Base-by-base conservation (phyloP, 2,888 invertebrate genomes). In the Dioctria linearis region DNA sequence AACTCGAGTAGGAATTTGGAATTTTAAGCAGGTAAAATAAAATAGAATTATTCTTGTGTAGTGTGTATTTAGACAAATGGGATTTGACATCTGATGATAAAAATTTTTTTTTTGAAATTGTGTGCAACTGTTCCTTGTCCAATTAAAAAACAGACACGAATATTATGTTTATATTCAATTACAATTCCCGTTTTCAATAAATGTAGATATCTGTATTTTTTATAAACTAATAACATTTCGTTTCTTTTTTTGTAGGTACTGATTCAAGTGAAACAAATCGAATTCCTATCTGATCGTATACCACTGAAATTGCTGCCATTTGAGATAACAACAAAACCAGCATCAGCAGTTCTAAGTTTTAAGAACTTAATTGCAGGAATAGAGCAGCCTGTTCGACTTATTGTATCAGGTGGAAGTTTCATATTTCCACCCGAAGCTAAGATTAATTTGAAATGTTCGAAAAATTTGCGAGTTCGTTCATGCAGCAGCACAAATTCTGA, bases 341-440 rank as follows among this genome's bases (percentile, higher is more conserved):
- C 89, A 2, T 87, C 91, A 84, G 88, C 90, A 85, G 85, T 92
- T 84, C 87, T 93, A 86, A 89, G 90, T 86, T 85, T 91, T 66
- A 93, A 93, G 83, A 94, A 95, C 84, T 90, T 97, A 66, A 91
- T 97, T 5, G 95, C 96, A 0, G 96, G 96, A 0, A 90, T 96
- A 83, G 93, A 94, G 84, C 96, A 96, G 87, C 91, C 92, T 37
- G 92, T 96, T 90, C 92, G 93, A 84, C 86, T 97, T 78, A 92
- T 93, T 61, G 91, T 97, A 13, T 92, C 93, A 0, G 94, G 95
- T 83, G 96, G 96, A 3, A 96, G 96, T 88, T 92, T 93, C 80
- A 91, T 90, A 82, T 93, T 96, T 86, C 91, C 92, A 66, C 89
- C 93, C 85, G 94, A 94, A 87, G 89, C 90, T 76, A 86, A 88